Percentiles rank a stretch among this genome's conserved stretches.
These are phyloP conservation scores for Artibeus lituratus DNA, from an alignment of 2,797 vertebrate species.

Conservation along the genomic window DNA sequence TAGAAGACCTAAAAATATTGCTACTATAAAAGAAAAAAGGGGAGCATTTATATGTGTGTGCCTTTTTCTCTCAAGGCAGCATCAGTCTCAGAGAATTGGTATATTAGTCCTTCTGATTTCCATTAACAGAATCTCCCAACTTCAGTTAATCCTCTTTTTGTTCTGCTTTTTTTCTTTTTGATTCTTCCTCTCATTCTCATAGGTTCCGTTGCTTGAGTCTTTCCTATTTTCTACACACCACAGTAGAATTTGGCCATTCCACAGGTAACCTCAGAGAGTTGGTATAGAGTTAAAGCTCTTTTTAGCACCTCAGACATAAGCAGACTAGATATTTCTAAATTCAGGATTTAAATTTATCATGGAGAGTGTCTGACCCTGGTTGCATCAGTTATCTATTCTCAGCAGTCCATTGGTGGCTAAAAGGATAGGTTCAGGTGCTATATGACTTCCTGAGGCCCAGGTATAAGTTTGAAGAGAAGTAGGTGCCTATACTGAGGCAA, in stretches of 20 bases:
- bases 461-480: not conserved
- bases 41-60: not conserved
- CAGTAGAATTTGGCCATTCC: not conserved
- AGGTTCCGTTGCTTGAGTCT: not conserved
- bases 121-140: not conserved
- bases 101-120: not conserved
- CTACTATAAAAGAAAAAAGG: not conserved
- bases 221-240: not conserved
- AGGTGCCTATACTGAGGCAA: not conserved
- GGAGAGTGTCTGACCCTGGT: not conserved
- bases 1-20: conserved; percentile 1
- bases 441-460: not conserved
- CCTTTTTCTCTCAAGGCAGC: not conserved
- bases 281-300: not conserved
- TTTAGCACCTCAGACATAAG: not conserved
- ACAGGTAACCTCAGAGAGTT: not conserved
- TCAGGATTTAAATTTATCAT: not conserved
- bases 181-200: not conserved
- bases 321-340: conserved; percentile 13
- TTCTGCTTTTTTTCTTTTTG: not conserved
- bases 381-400: not conserved
- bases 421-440: not conserved
- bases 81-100: not conserved
- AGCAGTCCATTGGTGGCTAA: not conserved
- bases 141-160: not conserved